Percentiles rank a stretch among this genome's conserved stretches.
Evolutionary conservation across 1,140 invertebrate species (phyloP).

Genomic region (Adelges cooleyi): DNA sequence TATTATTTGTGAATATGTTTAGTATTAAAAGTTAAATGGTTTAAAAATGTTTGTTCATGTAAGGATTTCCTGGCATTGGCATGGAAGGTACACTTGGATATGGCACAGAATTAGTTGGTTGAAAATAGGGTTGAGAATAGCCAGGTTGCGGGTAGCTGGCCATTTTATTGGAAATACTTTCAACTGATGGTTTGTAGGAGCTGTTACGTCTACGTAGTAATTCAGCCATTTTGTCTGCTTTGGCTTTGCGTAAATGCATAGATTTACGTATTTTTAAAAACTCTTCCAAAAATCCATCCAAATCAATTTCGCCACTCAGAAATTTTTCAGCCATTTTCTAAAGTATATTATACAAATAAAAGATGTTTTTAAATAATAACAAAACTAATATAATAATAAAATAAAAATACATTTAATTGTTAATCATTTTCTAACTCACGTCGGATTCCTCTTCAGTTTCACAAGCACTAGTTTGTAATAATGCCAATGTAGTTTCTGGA

Average conservation of each 20-base stretch:
- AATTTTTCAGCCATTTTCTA: constrained; percentile 33
- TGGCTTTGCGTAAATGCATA: constrained; percentile 35
- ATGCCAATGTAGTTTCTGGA: constrained; percentile 64
- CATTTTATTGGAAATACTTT: background rate
- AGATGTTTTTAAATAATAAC: no score
- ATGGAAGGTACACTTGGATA: constrained; percentile 23
- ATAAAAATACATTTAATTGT: background rate
- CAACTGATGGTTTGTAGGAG: constrained; percentile 28
- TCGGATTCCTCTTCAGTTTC: constrained; percentile 83
- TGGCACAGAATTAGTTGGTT: constrained; percentile 12
- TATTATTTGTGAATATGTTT: background rate
- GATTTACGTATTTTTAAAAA: constrained; percentile 31
- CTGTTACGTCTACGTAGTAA: constrained; percentile 37
- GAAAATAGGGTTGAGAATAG: constrained; percentile 17
- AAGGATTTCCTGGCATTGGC: constrained; percentile 26
- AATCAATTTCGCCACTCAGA: constrained; percentile 32
- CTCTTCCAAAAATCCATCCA: constrained; percentile 34
- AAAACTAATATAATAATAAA: no score
- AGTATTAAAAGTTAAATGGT: background rate
- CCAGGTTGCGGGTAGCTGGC: constrained; percentile 6
- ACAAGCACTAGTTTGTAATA: constrained; percentile 71
- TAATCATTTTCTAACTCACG: constrained; percentile 36
- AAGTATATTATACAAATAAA: background rate
- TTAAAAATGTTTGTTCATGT: constrained; percentile 15
- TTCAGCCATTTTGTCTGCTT: constrained; percentile 35